A percentile compares a stretch with the other conserved stretches of the same genome.
These are phyloP conservation scores for Oncopodura yosiiana DNA, from an alignment of 1,140 invertebrate genomes.

Conservation along the genomic window DNA sequence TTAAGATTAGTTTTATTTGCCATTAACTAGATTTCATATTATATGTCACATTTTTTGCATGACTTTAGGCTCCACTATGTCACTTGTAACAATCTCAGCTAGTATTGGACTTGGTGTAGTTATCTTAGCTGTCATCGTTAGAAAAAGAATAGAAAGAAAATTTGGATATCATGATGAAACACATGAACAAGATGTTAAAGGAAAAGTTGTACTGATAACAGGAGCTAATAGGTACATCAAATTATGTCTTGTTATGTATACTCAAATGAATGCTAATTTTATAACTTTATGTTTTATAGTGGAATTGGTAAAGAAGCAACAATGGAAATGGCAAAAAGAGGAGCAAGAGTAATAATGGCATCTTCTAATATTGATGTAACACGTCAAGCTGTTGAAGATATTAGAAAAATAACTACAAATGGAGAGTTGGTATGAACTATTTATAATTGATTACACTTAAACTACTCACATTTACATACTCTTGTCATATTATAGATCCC, in stretches of 20 bases:
- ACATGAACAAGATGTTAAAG: slow-evolving; percentile 32
- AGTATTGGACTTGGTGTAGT: slow-evolving; percentile 12
- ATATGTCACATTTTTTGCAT: neutral
- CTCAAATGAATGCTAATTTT: slow-evolving; percentile 42
- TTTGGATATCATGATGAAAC: slow-evolving; percentile 23
- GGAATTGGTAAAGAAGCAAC: slow-evolving; percentile 52
- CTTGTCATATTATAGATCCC: slow-evolving; percentile 54
- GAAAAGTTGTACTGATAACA: slow-evolving; percentile 45
- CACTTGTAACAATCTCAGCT: neutral
- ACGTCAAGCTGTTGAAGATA: slow-evolving; percentile 49
- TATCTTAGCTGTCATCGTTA: neutral
- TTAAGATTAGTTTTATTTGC: neutral
- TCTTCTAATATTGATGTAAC: slow-evolving; percentile 55
- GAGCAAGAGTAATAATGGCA: slow-evolving; percentile 41
- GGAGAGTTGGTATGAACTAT: slow-evolving; percentile 52
- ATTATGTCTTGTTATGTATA: too few species aligned
- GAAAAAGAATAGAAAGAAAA: slow-evolving; percentile 11
- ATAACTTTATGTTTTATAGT: slow-evolving; percentile 52
- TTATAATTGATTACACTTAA: neutral
- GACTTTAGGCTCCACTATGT: neutral
- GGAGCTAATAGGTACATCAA: slow-evolving; percentile 45
- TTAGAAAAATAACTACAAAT: slow-evolving; percentile 44
- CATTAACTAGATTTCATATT: neutral
- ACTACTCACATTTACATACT: too few species aligned
- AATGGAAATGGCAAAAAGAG: slow-evolving; percentile 45